A percentile compares a stretch with the other conserved stretches of the same genome.
These are phyloP conservation scores for Gryllus bimaculatus DNA, from an alignment of 1,140 invertebrate genomes.

Conservation along the genomic window DNA sequence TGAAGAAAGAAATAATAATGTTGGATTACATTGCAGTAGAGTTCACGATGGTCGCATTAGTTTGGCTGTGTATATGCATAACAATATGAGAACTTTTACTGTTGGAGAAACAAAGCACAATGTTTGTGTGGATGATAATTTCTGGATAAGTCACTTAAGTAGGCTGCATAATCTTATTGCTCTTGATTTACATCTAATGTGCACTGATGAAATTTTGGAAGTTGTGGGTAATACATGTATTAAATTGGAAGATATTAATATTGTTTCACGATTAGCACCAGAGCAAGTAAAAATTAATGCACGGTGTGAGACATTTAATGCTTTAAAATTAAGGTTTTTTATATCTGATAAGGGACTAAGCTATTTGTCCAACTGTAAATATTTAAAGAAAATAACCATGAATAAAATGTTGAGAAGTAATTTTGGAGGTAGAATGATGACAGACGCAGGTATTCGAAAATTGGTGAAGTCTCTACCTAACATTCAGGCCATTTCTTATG, in stretches of 20 bases:
- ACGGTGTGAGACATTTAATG: constrained; percentile 35
- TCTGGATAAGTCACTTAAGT: constrained; percentile 36
- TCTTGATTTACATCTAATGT: constrained; percentile 41
- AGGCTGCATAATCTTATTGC: constrained; percentile 34
- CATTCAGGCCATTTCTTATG: constrained; percentile 24
- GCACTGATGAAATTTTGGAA: constrained; percentile 43
- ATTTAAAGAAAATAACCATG: constrained; percentile 24
- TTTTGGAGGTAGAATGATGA: constrained; percentile 22
- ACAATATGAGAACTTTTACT: constrained; percentile 19
- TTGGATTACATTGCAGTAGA: neutral
- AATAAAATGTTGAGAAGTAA: constrained; percentile 22
- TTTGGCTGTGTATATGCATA: constrained; percentile 22
- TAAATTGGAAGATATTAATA: constrained; percentile 40
- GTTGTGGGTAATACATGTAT: constrained; percentile 37
- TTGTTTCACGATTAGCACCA: constrained; percentile 40
- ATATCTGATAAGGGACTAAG: constrained; percentile 25
- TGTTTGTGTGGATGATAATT: constrained; percentile 20
- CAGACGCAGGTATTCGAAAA: constrained; percentile 22
- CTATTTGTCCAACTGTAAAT: constrained; percentile 23
- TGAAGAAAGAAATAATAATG: constrained; percentile 12
- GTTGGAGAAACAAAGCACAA: neutral
- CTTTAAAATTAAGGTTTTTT: constrained; percentile 29
- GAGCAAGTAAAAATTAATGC: constrained; percentile 18
- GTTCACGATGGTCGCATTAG: constrained; percentile 16
- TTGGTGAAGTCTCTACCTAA: constrained; percentile 22